A percentile compares a stretch with the other conserved stretches of the same genome.
phyloP scores from a whole-genome alignment of 2,113 vertebrate genomes.

The Neofelis nebulosa region DNA sequence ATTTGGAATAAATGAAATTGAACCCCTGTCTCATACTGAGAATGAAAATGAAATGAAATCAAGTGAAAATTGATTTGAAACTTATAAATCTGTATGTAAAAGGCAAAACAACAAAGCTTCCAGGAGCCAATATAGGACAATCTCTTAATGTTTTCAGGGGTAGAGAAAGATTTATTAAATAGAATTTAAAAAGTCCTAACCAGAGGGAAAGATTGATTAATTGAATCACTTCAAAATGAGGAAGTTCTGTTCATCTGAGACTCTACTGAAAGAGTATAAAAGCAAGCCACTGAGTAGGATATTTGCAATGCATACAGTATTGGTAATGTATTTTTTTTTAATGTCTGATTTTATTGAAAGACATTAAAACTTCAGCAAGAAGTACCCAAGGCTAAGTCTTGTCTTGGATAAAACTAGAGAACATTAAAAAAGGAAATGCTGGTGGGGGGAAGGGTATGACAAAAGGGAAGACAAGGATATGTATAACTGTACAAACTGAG shows the following conservation, averaged over 20 bases:
- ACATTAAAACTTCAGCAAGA: constrained; percentile 74
- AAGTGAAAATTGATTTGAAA: not conserved
- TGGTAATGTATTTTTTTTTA: constrained; percentile 12
- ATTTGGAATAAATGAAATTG: not conserved
- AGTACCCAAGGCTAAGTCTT: constrained; percentile 62
- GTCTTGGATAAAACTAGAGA: constrained; percentile 78
- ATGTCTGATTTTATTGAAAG: constrained; percentile 84
- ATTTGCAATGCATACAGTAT: not conserved
- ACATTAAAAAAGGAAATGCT: constrained; percentile 47
- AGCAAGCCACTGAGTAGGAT: not conserved
- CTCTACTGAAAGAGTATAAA: not conserved
- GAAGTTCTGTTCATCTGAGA: not conserved
- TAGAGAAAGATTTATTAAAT: not conserved
- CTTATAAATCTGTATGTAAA: not conserved
- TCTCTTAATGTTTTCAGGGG: not conserved
- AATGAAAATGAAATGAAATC: not conserved
- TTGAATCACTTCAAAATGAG: not conserved
- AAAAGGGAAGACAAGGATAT: constrained; percentile 34
- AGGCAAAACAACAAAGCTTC: not conserved
- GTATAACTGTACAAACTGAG: constrained; percentile 73
- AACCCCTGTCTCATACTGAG: not conserved
- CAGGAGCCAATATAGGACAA: not conserved
- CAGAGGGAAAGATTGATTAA: not conserved
- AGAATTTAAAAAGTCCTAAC: not conserved
- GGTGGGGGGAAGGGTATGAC: not conserved